Conservation (phyloP, 1,140 invertebrate genomes). For the Pachyrhynchus sulphureomaculatus region DNA sequence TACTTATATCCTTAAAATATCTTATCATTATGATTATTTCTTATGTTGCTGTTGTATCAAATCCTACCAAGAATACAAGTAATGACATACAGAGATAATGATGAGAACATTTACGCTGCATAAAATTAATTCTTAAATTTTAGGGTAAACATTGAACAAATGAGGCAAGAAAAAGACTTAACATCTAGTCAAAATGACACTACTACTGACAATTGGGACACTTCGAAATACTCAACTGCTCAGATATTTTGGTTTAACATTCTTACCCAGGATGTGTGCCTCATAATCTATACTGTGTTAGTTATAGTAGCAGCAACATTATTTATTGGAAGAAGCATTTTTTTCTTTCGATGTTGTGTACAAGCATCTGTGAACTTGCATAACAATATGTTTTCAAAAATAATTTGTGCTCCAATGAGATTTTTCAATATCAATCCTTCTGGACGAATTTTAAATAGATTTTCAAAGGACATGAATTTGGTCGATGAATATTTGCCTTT, state of each 20-base stretch:
- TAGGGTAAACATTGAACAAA: constrained; percentile 44
- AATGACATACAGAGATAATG: neutral
- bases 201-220: neutral
- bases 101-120: neutral
- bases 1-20: neutral
- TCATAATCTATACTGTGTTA: constrained; percentile 44
- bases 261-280: constrained; percentile 30
- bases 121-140: neutral
- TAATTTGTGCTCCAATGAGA: constrained; percentile 77
- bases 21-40: neutral
- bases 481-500: constrained; percentile 82
- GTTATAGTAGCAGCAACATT: constrained; percentile 51
- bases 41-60: neutral
- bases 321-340: constrained; percentile 63
- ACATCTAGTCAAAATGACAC: neutral
- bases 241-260: constrained; percentile 41
- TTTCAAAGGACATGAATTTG: constrained; percentile 73
- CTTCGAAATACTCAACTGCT: neutral
- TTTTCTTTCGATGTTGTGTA: constrained; percentile 75
- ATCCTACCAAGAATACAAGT: neutral
- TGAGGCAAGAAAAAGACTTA: constrained; percentile 52
- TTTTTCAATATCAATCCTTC: constrained; percentile 87
- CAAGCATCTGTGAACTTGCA: constrained; percentile 63
- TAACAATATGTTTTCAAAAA: constrained; percentile 78
- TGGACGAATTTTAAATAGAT: constrained; percentile 73